Evolutionary conservation across 2,113 vertebrate species (phyloP).

Genomic region (Rhea americana): DNA sequence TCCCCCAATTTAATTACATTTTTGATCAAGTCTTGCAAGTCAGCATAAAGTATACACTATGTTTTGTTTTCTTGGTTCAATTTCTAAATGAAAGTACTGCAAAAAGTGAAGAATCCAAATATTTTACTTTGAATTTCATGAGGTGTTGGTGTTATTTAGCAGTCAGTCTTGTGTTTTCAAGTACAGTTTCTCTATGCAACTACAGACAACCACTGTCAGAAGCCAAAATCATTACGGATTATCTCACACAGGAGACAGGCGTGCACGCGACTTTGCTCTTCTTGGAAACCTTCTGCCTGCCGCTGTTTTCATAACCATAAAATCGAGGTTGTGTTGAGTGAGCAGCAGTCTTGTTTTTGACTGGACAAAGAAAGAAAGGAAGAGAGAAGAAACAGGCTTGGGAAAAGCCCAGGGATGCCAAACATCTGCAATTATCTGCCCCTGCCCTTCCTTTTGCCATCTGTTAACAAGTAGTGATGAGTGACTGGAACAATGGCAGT

Average conservation of each 20-base stretch:
- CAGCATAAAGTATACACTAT: neutral
- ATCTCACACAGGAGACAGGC: neutral
- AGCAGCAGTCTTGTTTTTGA: neutral
- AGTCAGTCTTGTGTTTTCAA: constrained; percentile 26
- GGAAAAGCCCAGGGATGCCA: constrained; percentile 32
- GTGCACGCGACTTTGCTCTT: neutral
- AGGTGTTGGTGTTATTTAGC: constrained; percentile 52
- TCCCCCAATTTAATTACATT: neutral
- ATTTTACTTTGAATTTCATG: constrained; percentile 42
- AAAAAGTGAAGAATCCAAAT: neutral
- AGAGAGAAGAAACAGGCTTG: constrained; percentile 29
- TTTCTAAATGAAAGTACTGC: neutral
- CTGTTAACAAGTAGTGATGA: constrained; percentile 26
- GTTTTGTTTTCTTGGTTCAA: constrained; percentile 7
- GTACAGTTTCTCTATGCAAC: neutral
- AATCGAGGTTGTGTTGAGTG: neutral
- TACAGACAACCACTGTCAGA: constrained; percentile 42
- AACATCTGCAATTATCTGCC: constrained; percentile 27
- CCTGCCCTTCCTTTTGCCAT: constrained; percentile 28
- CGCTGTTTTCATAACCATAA: constrained; percentile 18
- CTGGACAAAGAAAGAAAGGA: constrained; percentile 35
- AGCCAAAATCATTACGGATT: constrained; percentile 37
- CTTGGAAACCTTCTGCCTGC: constrained; percentile 24
- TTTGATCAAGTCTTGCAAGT: neutral
- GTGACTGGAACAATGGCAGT: neutral